These are phyloP conservation scores for Trididemnum clinides DNA, from an alignment of 23 tunicate species.

Conservation along the genomic window DNA sequence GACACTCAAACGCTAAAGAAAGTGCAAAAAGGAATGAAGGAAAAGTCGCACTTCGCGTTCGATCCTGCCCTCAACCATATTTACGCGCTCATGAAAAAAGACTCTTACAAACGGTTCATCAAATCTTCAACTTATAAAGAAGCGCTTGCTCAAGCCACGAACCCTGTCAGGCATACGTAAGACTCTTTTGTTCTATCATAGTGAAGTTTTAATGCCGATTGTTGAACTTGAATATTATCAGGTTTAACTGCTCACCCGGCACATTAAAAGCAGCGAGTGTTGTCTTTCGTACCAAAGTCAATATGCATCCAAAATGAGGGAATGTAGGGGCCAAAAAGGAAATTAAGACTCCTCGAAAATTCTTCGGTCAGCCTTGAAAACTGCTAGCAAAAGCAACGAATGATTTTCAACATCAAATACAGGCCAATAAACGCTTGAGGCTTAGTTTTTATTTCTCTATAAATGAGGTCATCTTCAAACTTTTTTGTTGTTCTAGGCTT, in stretches of 20 bases:
- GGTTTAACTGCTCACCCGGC: no score
- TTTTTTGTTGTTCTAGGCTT: no score
- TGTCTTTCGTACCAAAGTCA: no score
- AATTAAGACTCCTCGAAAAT: no score
- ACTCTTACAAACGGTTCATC: conserved; percentile 77
- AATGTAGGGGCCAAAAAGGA: neutral
- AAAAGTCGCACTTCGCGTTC: conserved; percentile 51
- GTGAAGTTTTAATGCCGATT: neutral
- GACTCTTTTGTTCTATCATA: neutral
- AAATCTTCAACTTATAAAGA: conserved; percentile 50
- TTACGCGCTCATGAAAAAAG: conserved; percentile 78
- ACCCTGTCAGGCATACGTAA: conserved; percentile 57
- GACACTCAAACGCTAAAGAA: conserved; percentile 64
- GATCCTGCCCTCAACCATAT: conserved; percentile 77
- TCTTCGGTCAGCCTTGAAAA: no score
- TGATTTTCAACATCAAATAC: no score
- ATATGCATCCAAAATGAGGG: neutral
- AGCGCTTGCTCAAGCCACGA: conserved; percentile 43
- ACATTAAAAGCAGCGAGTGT: no score
- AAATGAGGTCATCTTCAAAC: no score
- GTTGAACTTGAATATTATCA: no score
- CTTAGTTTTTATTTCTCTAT: no score
- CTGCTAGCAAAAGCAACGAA: no score
- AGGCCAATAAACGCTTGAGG: no score
- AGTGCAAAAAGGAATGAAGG: conserved; percentile 56